Evolutionary conservation across 2,113 vertebrate species (phyloP), one percentile per base, ranked within the genome.

Genomic region (Rhinolophus ferrumequinum): DNA sequence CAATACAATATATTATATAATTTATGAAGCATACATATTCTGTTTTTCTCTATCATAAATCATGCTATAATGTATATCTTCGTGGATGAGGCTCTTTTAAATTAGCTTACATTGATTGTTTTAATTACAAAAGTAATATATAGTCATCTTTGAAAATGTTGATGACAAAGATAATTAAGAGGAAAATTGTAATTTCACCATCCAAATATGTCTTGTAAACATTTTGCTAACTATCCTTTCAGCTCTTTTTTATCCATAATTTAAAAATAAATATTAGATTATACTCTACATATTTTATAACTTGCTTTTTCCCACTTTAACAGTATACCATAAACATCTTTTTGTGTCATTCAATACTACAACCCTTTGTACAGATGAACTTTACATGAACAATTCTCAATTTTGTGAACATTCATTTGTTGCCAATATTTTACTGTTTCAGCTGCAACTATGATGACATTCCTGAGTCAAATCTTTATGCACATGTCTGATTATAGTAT

Each of bases 181-280:
- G 66, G 70, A 94, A 93, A 88, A 88, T 83, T 93, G 16, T 69
- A 79, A 89, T 60, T 97, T 92, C 5, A 19, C 21, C 33, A 93
- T n/a, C 30, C 50, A 90, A 77, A 84, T 52, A 85, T 58, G 16
- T 69, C 56, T 67, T 91, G 5, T 75, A 90, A 92, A 75, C 72
- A 95, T 94, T 88, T 95, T 93, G 70, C 60, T 92, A 69, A 72
- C 62, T 73, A 72, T 88, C 26, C n/a, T 97, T 93, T 12, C 15
- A 86, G 26, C 4, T 89, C 70, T 76, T 94, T 54, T 88, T 88
- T 60, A 90, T 94, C 33, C 47, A 67, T 82, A 93, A 79, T 86
- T 82, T 58, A 87, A 73, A 70, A 50, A 69, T 64, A 92, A 97
- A 50, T 86, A 47, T 89, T 88, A 90, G 28, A 62, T 77, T 92